Conservation (phyloP, 2,888 invertebrate genomes). For the Helicoverpa assulta region DNA sequence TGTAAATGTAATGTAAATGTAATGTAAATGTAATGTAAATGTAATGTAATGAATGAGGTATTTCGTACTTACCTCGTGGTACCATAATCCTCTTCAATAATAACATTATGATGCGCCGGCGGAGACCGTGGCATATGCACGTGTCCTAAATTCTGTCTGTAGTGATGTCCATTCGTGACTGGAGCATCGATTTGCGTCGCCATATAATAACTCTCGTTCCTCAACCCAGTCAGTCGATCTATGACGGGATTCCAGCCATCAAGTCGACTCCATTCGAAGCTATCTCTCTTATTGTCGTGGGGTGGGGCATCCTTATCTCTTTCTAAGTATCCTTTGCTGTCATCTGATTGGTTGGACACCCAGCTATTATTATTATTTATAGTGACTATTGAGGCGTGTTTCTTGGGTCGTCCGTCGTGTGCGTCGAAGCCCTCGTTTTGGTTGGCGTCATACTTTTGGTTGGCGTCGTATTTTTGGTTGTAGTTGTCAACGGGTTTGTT, state of each 20-base stretch:
- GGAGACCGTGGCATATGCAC: slow-evolving; percentile 86
- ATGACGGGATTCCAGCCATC: slow-evolving; percentile 96
- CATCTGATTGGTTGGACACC: slow-evolving; percentile 88
- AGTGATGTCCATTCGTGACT: slow-evolving; percentile 85
- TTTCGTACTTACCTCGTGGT: slow-evolving; percentile 74
- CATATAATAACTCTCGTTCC: slow-evolving; percentile 98
- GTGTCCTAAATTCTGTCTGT: slow-evolving; percentile 80
- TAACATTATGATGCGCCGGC: slow-evolving; percentile 90
- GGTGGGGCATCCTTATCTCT: slow-evolving; percentile 87
- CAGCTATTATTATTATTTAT: slow-evolving; percentile 88
- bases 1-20: no score
- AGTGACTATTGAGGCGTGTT: slow-evolving; percentile 87
- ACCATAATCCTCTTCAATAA: slow-evolving; percentile 91
- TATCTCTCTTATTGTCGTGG: slow-evolving; percentile 87
- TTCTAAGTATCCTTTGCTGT: slow-evolving; percentile 87
- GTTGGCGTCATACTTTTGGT: slow-evolving; percentile 64
- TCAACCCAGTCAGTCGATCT: slow-evolving; percentile 94
- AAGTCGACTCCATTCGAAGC: slow-evolving; percentile 90
- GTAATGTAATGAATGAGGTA: no score
- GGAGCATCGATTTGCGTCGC: slow-evolving; percentile 93
- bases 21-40: no score
- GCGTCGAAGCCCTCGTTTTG: slow-evolving; percentile 76
- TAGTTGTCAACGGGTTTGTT: slow-evolving; percentile 77
- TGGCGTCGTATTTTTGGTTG: slow-evolving; percentile 69
- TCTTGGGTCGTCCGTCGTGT: slow-evolving; percentile 79